Base-by-base conservation (phyloP, 2,888 invertebrate genomes). In the Dasypolia templi region DNA sequence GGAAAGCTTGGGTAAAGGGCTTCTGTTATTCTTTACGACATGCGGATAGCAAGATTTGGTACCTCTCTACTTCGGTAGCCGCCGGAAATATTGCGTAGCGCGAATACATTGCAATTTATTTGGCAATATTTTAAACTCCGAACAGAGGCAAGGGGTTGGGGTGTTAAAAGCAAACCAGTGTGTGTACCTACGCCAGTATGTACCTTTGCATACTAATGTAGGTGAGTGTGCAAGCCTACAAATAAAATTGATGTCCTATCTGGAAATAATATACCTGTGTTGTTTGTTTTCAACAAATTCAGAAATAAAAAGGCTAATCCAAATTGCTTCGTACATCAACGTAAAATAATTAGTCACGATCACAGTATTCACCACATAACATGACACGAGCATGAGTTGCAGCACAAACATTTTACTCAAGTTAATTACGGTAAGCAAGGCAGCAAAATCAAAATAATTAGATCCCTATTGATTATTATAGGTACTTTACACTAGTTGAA, bases 321-420 rank as follows among this genome's bases (percentile, higher is more conserved):
- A 42, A 6, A 56, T 44, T 53, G 44, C 49, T 82, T 82, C 53
- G 49, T 63, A 56, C 62, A 65, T 65, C 64, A 64, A 51, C 7
- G 72, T 65, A 49, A 61, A 29, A 62, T 69, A 69, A 79, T 84
- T 82, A 86, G 85, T 82, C 80, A 74, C 70, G 19, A 81, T 74
- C 80, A 81, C 76, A 75, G 63, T 75, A 79, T 59, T 55, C 72
- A 73, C 68, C 63, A 67, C 58, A 62, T 70, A 59, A 67, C 71
- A 72, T 77, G 63, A 67, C 55, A 67, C 35, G 58, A 56, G 64
- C 75, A 56, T 75, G 70, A 80, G 56, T 75, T 70, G 59, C 58
- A 69, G 2, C 56, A 66, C n/a, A 39, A 3, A 39, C 39, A 44
- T 53, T n/a, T n/a, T 4, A 64, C 32, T 67, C 3, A 22, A 22